Conservation (phyloP, 2,888 invertebrate genomes). For the Tetanocera ferruginea region DNA sequence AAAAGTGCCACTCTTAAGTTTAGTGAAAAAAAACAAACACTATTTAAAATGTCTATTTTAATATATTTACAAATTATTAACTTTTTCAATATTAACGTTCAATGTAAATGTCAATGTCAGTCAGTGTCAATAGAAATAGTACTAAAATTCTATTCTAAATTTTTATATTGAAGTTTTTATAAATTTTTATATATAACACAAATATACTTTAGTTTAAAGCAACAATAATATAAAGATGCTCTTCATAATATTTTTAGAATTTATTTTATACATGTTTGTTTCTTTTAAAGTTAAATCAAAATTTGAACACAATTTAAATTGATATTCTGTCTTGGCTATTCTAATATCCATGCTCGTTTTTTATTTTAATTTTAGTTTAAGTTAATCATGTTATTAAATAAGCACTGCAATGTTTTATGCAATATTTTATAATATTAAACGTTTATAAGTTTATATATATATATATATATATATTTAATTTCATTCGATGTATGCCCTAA, state of each 20-base stretch:
- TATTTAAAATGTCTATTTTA: constrained; percentile 12
- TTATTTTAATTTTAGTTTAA: neutral
- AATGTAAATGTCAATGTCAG: neutral
- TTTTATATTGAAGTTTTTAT: constrained; percentile 42
- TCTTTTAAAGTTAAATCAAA: neutral
- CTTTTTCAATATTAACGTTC: neutral
- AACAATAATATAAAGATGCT: neutral
- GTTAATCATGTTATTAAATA: neutral
- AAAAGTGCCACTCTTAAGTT: constrained; percentile 57
- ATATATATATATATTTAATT: constrained; percentile 30
- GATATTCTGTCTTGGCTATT: neutral
- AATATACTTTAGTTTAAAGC: neutral
- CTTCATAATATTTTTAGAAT: neutral
- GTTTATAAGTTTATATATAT: constrained; percentile 40
- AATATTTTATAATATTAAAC: constrained; percentile 37
- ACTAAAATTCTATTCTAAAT: constrained; percentile 38
- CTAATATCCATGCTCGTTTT: neutral
- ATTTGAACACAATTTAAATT: neutral
- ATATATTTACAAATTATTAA: constrained; percentile 20
- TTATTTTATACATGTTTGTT: neutral
- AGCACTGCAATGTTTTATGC: constrained; percentile 6
- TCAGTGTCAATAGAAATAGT: constrained; percentile 20
- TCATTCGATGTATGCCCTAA: neutral
- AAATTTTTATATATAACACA: neutral
- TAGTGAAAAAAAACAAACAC: constrained; percentile 35